A percentile compares a stretch with the other conserved stretches of the same genome.
Conservation (phyloP, 1,140 invertebrate genomes). For the Tetramorium alpestre region DNA sequence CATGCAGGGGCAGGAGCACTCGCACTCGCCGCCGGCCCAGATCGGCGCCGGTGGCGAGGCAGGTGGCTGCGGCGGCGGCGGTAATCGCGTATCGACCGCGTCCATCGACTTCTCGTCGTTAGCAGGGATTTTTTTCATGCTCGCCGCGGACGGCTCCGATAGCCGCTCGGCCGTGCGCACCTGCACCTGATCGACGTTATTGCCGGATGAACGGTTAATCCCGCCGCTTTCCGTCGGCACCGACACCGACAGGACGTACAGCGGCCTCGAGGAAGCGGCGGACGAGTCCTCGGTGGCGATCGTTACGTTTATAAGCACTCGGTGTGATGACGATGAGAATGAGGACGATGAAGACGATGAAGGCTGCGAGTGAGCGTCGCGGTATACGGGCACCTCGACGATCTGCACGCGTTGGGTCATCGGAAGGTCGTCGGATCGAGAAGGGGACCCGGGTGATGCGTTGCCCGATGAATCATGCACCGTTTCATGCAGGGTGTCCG, state of each 20-base stretch:
- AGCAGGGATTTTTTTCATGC: slow-evolving; percentile 74
- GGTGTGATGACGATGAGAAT: slow-evolving; percentile 61
- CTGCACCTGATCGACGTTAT: slow-evolving; percentile 45
- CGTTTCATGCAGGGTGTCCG: slow-evolving; percentile 41
- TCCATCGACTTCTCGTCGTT: slow-evolving; percentile 61
- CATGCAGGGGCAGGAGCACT: slow-evolving; percentile 90
- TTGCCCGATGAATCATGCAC: slow-evolving; percentile 52
- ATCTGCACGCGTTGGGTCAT: slow-evolving; percentile 58
- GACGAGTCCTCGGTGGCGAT: slow-evolving; percentile 88
- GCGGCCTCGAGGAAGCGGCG: slow-evolving; percentile 86
- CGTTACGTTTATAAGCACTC: slow-evolving; percentile 91
- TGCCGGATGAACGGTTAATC: slow-evolving; percentile 51
- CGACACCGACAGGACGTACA: slow-evolving; percentile 91
- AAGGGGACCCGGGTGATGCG: not conserved
- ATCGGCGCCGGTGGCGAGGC: slow-evolving; percentile 77
- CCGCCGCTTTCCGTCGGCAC: slow-evolving; percentile 88
- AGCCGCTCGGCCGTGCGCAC: not conserved
- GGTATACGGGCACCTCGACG: slow-evolving; percentile 68
- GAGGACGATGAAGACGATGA: slow-evolving; percentile 18
- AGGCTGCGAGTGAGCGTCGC: not conserved
- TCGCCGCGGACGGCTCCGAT: slow-evolving; percentile 17
- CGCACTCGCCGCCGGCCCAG: slow-evolving; percentile 89
- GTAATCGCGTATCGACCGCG: slow-evolving; percentile 53
- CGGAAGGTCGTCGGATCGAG: slow-evolving; percentile 3
- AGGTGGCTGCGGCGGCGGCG: slow-evolving; percentile 71